A percentile compares a stretch with the other conserved stretches of the same genome.
phyloP scores from a whole-genome alignment of 1,140 invertebrate genomes.

The Sarcophaga bullata region DNA sequence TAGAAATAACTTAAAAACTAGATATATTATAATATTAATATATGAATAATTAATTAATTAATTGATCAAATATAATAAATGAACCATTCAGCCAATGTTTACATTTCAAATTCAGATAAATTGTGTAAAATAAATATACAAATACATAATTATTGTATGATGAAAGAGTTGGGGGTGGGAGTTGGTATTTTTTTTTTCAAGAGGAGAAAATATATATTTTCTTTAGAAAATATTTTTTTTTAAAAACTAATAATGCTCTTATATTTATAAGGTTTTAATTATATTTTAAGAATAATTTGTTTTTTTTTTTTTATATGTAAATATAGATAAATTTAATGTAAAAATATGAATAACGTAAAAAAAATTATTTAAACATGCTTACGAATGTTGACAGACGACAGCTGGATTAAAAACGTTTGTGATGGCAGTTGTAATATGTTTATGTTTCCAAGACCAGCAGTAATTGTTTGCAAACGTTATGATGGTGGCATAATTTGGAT shows the following conservation, averaged over 20 bases:
- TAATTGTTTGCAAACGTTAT: too few species aligned
- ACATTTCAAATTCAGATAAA: background rate
- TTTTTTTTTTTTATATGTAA: background rate
- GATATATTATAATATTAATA: slow-evolving; percentile 23
- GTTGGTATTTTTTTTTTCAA: too few species aligned
- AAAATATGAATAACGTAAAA: background rate
- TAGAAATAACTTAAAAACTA: slow-evolving; percentile 13
- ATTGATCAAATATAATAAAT: background rate
- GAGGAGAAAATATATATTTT: too few species aligned
- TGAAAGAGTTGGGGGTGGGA: too few species aligned
- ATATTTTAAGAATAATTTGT: background rate
- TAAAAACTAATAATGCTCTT: background rate
- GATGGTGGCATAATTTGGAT: background rate
- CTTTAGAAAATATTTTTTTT: too few species aligned
- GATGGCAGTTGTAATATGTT: too few species aligned
- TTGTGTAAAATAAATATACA: too few species aligned
- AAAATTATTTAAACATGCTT: background rate
- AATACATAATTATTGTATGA: too few species aligned
- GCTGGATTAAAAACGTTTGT: background rate
- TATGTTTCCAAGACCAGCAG: too few species aligned
- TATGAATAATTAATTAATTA: slow-evolving; percentile 21
- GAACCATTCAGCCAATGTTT: background rate
- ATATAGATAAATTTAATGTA: background rate
- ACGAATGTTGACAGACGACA: background rate
- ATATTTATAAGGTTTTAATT: background rate